phyloP scores from a whole-genome alignment of 2,888 invertebrate species.

The Drosophila vallismaia region DNA sequence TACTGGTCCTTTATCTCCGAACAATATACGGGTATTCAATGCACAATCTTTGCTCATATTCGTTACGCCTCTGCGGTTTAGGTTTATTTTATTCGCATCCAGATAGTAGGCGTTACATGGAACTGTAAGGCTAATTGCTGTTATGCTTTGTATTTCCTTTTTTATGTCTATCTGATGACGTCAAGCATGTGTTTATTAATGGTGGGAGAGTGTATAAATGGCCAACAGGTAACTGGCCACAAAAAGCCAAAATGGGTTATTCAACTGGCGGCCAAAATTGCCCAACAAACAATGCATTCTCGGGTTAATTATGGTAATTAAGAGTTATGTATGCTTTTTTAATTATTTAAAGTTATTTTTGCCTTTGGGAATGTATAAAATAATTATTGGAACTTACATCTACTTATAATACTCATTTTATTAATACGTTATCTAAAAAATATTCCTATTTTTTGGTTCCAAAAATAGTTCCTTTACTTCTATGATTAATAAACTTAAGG shows the following conservation, averaged over 20 bases:
- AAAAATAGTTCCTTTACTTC: too few species aligned
- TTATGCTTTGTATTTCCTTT: slow-evolving; percentile 12
- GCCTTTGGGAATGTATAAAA: too few species aligned
- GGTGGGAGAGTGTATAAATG: slow-evolving; percentile 4
- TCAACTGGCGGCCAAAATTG: not conserved
- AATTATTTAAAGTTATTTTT: too few species aligned
- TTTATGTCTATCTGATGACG: slow-evolving; percentile 52
- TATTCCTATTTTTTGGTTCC: too few species aligned
- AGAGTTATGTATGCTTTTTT: too few species aligned
- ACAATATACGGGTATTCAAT: slow-evolving; percentile 27
- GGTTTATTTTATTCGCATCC: slow-evolving; percentile 1
- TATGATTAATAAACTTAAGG: too few species aligned
- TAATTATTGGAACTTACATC: too few species aligned
- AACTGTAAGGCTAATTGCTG: slow-evolving; percentile 30
- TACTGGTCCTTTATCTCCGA: slow-evolving; percentile 50
- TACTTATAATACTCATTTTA: too few species aligned
- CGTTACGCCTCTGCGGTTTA: slow-evolving; percentile 53
- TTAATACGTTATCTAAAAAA: too few species aligned
- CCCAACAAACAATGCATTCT: not conserved
- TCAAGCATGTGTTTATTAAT: slow-evolving; percentile 35
- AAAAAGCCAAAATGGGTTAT: not conserved
- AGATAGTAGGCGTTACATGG: slow-evolving; percentile 38
- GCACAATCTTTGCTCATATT: slow-evolving; percentile 43
- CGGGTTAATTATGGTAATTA: not conserved
- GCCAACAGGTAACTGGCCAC: slow-evolving; percentile 11